A percentile compares a stretch with the other conserved stretches of the same genome.
These are phyloP conservation scores for Trissoscelio sp. DNA, from an alignment of 2,888 invertebrate genomes.

Conservation along the genomic window DNA sequence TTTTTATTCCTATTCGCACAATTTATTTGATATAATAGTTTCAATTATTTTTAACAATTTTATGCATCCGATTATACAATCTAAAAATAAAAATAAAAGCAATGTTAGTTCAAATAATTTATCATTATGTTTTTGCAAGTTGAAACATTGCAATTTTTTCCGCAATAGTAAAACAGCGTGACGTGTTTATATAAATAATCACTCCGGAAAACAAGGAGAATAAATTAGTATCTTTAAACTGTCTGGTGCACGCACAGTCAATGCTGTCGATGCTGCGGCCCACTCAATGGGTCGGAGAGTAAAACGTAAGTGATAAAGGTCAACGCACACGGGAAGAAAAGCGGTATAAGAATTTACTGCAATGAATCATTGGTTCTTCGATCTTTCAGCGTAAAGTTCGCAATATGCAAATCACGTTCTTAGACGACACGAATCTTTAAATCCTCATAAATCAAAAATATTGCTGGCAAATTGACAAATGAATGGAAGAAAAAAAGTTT, in stretches of 20 bases:
- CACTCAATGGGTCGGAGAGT: constrained; percentile 49
- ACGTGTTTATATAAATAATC: constrained; percentile 56
- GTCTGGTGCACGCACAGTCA: constrained; percentile 55
- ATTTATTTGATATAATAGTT: too few relatives aligned
- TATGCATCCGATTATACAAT: too few relatives aligned
- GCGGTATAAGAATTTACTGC: constrained; percentile 53
- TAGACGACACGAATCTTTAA: constrained; percentile 46
- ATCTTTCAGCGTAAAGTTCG: constrained; percentile 55
- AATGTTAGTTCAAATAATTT: too few relatives aligned
- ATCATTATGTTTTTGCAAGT: too few relatives aligned
- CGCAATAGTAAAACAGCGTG: background rate
- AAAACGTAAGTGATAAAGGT: constrained; percentile 63
- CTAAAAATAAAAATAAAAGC: too few relatives aligned
- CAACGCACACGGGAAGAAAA: constrained; percentile 58
- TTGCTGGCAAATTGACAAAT: constrained; percentile 47
- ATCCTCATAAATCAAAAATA: constrained; percentile 55
- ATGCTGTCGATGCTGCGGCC: constrained; percentile 40
- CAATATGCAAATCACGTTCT: constrained; percentile 53
- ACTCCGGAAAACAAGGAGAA: constrained; percentile 59
- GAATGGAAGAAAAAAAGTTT: constrained; percentile 25
- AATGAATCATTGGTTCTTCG: constrained; percentile 53
- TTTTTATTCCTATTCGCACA: background rate
- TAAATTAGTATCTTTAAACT: constrained; percentile 58
- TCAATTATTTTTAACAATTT: too few relatives aligned
- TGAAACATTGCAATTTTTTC: too few relatives aligned